These are phyloP conservation scores for Caretta caretta DNA, from an alignment of 2,113 vertebrate genomes.

Conservation along the genomic window DNA sequence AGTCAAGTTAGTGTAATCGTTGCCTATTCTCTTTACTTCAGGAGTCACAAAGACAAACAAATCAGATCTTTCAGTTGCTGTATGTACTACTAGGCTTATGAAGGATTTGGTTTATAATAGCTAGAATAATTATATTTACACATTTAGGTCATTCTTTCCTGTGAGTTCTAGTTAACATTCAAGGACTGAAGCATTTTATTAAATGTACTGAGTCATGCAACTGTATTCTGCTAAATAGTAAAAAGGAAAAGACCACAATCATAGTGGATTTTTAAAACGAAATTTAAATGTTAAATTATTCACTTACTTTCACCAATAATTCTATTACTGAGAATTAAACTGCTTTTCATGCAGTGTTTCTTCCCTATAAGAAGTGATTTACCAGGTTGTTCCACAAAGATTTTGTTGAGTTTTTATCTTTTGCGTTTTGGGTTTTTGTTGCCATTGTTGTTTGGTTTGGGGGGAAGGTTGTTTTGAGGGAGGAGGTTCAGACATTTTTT, in stretches of 20 bases:
- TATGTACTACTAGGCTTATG: slow-evolving; percentile 28
- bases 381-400: not conserved
- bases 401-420: not conserved
- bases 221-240: not conserved
- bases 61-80: slow-evolving; percentile 35
- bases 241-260: not conserved
- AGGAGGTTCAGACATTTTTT: not conserved
- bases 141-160: slow-evolving; percentile 24
- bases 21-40: slow-evolving; percentile 62
- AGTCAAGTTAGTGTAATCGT: slow-evolving; percentile 63
- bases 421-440: no score
- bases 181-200: slow-evolving; percentile 38
- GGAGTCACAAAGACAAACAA: slow-evolving; percentile 56
- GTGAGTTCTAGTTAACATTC: slow-evolving; percentile 18
- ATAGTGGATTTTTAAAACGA: not conserved
- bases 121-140: slow-evolving; percentile 73
- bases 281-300: not conserved
- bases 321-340: not conserved
- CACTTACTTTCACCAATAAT: not conserved
- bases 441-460: no score
- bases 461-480: no score
- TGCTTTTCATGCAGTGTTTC: not conserved
- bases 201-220: slow-evolving; percentile 15
- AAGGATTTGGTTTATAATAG: slow-evolving; percentile 68
- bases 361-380: not conserved